Percentiles rank a stretch among this genome's conserved stretches.
Conservation (phyloP, 2,797 vertebrate species). For the Crenichthys baileyi region DNA sequence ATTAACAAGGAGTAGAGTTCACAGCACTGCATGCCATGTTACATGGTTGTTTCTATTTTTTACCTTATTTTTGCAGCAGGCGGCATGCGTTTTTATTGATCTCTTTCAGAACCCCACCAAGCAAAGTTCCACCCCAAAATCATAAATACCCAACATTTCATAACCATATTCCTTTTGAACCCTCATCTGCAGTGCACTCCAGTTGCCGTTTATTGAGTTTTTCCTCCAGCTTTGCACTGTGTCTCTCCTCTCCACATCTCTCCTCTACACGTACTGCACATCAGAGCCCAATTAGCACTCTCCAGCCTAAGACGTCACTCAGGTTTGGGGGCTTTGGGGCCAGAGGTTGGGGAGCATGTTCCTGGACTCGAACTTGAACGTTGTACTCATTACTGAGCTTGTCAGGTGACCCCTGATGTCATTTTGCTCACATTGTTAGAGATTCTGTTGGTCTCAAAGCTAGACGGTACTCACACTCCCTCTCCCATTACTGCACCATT, state of each 20-base stretch:
- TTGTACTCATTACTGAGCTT: conserved; percentile 73
- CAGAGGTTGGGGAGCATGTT: conserved; percentile 61
- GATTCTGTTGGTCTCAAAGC: conserved; percentile 36
- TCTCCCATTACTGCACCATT: conserved; percentile 44
- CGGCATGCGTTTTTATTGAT: conserved; percentile 11
- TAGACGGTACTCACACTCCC: conserved; percentile 27
- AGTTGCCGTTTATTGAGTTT: conserved; percentile 19
- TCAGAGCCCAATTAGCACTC: conserved; percentile 69
- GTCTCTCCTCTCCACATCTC: conserved; percentile 29
- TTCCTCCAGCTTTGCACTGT: conserved; percentile 21
- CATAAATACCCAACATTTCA: conserved; percentile 9
- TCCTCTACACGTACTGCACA: conserved; percentile 37
- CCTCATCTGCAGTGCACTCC: conserved; percentile 10
- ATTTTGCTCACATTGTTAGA: conserved; percentile 68
- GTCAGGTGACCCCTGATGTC: conserved; percentile 69
- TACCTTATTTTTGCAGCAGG: conserved; percentile 19
- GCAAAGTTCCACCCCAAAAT: conserved; percentile 20
- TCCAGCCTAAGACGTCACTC: conserved; percentile 44
- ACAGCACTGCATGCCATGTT: conserved; percentile 31
- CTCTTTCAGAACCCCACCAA: not conserved
- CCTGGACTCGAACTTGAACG: conserved; percentile 53
- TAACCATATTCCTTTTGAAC: conserved; percentile 23
- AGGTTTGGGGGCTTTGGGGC: conserved; percentile 47
- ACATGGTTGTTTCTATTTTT: conserved; percentile 29
- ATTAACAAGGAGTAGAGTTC: conserved; percentile 15